phyloP scores from a whole-genome alignment of 2,797 vertebrate species.

The Echiichthys vipera region DNA sequence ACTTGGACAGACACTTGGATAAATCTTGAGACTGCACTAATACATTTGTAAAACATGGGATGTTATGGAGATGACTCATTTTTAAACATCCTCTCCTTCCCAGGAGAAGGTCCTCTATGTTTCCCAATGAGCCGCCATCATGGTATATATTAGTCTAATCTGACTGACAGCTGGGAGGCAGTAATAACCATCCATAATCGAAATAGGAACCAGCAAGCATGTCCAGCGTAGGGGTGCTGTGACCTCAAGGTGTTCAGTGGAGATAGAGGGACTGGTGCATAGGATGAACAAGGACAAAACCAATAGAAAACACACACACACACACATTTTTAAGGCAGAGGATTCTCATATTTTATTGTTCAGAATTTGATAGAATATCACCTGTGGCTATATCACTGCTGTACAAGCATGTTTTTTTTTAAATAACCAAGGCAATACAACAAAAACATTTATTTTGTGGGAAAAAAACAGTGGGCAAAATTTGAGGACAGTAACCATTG shows the following conservation, averaged over 20 bases:
- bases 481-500: too few species aligned
- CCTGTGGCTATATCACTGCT: too few species aligned
- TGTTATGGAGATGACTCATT: slow-evolving; percentile 68
- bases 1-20: slow-evolving; percentile 9
- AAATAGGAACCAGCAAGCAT: slow-evolving; percentile 74
- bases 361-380: too few species aligned
- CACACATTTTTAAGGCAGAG: too few species aligned
- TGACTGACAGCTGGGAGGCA: slow-evolving; percentile 79
- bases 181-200: slow-evolving; percentile 84
- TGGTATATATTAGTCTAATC: slow-evolving; percentile 80
- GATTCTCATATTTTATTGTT: too few species aligned
- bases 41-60: slow-evolving; percentile 57
- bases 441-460: too few species aligned
- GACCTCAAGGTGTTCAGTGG: slow-evolving; percentile 78
- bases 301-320: not conserved
- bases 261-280: slow-evolving; percentile 69
- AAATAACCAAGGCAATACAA: too few species aligned
- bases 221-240: slow-evolving; percentile 70
- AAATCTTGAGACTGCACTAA: slow-evolving; percentile 30
- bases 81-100: slow-evolving; percentile 67
- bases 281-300: slow-evolving; percentile 41
- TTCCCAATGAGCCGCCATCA: slow-evolving; percentile 73
- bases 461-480: too few species aligned
- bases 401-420: too few species aligned
- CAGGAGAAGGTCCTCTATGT: slow-evolving; percentile 66